Conservation (phyloP, 2,113 vertebrate species). For the Carassius auratus region DNA sequence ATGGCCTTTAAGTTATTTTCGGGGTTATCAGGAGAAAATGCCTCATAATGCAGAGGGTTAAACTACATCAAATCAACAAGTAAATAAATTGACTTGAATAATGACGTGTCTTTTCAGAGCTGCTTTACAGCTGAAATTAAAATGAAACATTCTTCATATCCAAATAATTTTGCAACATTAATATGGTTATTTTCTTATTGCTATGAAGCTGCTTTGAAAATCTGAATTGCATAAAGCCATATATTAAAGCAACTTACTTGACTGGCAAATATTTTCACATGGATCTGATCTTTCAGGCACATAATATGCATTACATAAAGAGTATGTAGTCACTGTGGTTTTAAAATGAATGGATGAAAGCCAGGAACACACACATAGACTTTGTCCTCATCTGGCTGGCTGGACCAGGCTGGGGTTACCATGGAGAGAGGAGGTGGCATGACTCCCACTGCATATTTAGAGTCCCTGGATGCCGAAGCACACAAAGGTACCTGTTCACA, state of each 20-base stretch:
- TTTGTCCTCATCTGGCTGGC: conserved; percentile 47
- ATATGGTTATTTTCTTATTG: neutral
- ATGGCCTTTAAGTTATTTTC: too few species aligned
- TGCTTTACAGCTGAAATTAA: neutral
- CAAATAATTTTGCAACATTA: too few species aligned
- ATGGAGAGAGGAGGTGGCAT: conserved; percentile 51
- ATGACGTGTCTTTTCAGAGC: too few species aligned
- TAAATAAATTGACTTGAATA: too few species aligned
- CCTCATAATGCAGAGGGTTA: too few species aligned
- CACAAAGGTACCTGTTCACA: conserved; percentile 47
- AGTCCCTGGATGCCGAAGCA: conserved; percentile 17
- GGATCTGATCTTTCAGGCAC: neutral
- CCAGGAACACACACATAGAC: conserved; percentile 20
- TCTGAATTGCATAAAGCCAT: neutral
- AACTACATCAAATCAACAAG: too few species aligned
- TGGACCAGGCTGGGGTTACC: conserved; percentile 38
- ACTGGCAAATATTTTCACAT: neutral
- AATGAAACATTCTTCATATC: neutral
- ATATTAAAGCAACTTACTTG: neutral
- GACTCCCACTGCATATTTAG: conserved; percentile 52
- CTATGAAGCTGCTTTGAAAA: neutral
- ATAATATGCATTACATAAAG: neutral
- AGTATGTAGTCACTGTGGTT: neutral
- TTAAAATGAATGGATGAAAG: conserved; percentile 14
- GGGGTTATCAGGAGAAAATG: too few species aligned